Evolutionary conservation across 1,140 invertebrate genomes (phyloP), one percentile per base, ranked within the genome.

Genomic region (Aphidius ervi): DNA sequence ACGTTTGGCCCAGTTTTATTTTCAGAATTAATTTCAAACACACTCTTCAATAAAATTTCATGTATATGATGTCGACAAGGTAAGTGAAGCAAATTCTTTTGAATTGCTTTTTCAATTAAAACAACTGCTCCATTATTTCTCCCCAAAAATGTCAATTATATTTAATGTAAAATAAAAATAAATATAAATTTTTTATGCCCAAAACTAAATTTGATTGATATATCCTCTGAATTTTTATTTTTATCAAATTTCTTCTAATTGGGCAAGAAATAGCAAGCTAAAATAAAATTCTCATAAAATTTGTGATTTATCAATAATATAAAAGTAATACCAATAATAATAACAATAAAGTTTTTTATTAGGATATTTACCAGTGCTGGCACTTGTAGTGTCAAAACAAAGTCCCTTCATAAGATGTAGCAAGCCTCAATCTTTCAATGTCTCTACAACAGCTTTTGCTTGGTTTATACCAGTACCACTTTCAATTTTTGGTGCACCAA

Each of bases 31-130:
- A 41, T 37, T 48, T 61, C 45, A 39, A 54, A 40, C 7, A 59
- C 42, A 10, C 41, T 46, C 23, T 50, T 58, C 9, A 58, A 20
- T 50, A 40, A 16, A 54, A 49, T 43, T 43, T 39, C n/a, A n/a
- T n/a, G n/a, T n/a, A n/a, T n/a, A n/a, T n/a, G n/a, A n/a, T n/a
- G n/a, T n/a, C n/a, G n/a, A 53, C 57, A 59, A 31, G 57, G 39
- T 10, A 59, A 43, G 20, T 59, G 20, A 48, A 59, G 43, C 9
- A 59, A 59, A 37, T 31, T 50, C 50, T 42, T 59, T 20, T 43
- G 3, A 1, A 43, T 6, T 31, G 46, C 9, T 31, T 52, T n/a
- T 10, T 59, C 57, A 16, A 59, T 16, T 8, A 59, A 50, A 7
- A 43, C 48, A 6, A 9, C 42, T 6, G 42, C 9, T 43, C 42